Base-by-base conservation (phyloP, 2,888 invertebrate species). In the Aspidiotus rigidus region DNA sequence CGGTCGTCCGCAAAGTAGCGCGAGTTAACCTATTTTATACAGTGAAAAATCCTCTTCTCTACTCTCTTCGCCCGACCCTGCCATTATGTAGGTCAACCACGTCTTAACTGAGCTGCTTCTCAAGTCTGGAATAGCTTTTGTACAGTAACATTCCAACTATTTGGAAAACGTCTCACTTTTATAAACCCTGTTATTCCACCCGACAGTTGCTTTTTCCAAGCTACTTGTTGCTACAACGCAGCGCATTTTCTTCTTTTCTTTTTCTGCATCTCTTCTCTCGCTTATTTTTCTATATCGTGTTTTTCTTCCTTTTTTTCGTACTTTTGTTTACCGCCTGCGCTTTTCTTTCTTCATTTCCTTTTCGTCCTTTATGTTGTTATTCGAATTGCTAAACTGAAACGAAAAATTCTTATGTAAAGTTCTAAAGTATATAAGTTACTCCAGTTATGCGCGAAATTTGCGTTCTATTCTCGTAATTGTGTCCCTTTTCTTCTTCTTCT, bases 1-100 rank as follows among this genome's bases (percentile, higher is more conserved):
- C 67, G 67, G 67, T 67, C 67, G 67, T 67, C 67, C 60, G 67
- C 67, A 67, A 67, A 67, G 59, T 67, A 67, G 67, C 67, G 67
- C 67, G 59, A 59, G 67, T 67, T 67, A 67, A 67, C 67, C 67
- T 67, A 67, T 67, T 67, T 67, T 57, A 60, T 60, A 28, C 28
- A 28, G 28, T 60, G 67, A 67, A 67, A 67, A 67, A 67, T 67
- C 42, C 67, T 67, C 60, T 67, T 67, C 60, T 60, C 16, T 28
- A 17, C 17, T 16, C 44, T 49, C 60, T 49, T 49, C 67, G 41
- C 57, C 40, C 60, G 44, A 9, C 13, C 64, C 56, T 55, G 40
- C 67, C 49, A 44, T 39, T 67, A 67, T 67, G 60, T 67, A 57
- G 67, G 67, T 67, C 67, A 67, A 67, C 67, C 67, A 16, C 67